Conservation (phyloP, 2,113 vertebrate genomes). For the Rhabdomys dilectus region DNA sequence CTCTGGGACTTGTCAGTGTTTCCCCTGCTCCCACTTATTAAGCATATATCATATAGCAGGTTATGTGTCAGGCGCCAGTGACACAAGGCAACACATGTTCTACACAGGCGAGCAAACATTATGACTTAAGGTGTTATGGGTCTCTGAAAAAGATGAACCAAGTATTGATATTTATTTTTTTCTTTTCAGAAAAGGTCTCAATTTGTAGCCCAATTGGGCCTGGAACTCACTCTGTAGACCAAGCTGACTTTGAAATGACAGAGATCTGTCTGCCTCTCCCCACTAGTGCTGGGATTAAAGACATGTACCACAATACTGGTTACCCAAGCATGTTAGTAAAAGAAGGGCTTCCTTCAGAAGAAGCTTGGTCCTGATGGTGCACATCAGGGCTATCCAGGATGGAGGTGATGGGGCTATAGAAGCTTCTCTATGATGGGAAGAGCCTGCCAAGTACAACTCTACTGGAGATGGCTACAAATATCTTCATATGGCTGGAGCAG, state of each 20-base stretch:
- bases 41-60: neutral
- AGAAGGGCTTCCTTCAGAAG: neutral
- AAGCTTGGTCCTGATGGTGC: neutral
- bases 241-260: neutral
- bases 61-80: neutral
- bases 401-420: neutral
- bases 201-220: neutral
- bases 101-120: neutral
- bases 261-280: neutral
- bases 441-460: neutral
- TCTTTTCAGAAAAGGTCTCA: neutral
- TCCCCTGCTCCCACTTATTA: neutral
- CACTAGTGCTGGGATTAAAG: neutral
- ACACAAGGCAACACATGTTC: neutral
- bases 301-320: neutral
- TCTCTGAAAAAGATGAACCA: neutral
- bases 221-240: neutral
- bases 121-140: fast-evolving
- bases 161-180: neutral
- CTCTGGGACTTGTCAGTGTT: neutral
- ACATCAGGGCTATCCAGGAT: neutral
- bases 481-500: neutral
- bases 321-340: neutral
- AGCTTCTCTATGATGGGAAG: neutral
- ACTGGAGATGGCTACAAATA: neutral